Conservation (phyloP, 2,113 vertebrate genomes). For the Daboia siamensis region DNA sequence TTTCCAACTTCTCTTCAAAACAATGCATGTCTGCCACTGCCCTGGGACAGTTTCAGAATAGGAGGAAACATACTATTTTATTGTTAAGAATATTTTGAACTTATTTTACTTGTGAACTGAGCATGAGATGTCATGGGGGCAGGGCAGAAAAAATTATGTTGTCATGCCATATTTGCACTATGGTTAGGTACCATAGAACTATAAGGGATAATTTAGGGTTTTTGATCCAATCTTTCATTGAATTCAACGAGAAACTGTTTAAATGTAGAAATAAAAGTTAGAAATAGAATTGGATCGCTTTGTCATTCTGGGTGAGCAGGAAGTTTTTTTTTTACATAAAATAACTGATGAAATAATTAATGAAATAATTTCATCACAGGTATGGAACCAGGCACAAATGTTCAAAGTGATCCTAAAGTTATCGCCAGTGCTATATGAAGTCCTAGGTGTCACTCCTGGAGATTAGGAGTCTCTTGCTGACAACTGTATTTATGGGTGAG, state of each 20-base stretch:
- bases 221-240: not conserved
- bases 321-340: not conserved
- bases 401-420: not conserved
- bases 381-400: not conserved
- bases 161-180: not conserved
- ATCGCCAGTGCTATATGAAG: not conserved
- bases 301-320: not conserved
- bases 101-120: not conserved
- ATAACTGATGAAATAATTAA: not conserved
- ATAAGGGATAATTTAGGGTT: not conserved
- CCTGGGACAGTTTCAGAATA: not conserved
- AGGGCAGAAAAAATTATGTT: not conserved
- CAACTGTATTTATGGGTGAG: not conserved
- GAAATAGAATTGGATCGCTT: not conserved
- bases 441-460: not conserved
- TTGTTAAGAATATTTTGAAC: not conserved
- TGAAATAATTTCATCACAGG: not conserved
- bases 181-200: not conserved
- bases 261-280: not conserved
- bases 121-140: not conserved
- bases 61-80: not conserved
- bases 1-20: not conserved
- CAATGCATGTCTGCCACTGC: not conserved
- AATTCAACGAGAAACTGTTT: not conserved
- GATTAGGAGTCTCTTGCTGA: not conserved